Evolutionary conservation across 1,140 invertebrate species (phyloP).

Genomic region (Asbolus verrucosus): DNA sequence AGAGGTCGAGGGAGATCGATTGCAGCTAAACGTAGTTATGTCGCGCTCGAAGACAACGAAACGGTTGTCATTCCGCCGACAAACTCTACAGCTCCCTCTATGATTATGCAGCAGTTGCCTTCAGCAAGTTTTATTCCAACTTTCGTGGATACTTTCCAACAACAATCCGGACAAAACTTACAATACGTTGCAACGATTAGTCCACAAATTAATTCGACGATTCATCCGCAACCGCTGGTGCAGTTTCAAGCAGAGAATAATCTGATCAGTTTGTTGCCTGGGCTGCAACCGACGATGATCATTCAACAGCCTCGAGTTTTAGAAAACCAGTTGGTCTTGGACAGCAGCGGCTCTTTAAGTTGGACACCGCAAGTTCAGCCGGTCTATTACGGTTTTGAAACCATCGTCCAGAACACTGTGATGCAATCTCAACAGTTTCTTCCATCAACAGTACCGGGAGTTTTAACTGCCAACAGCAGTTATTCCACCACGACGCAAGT

Average conservation of each 20-base stretch:
- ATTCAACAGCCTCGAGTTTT: constrained; percentile 61
- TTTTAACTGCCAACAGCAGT: constrained; percentile 80
- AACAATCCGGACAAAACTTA: constrained; percentile 74
- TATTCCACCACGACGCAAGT: constrained; percentile 85
- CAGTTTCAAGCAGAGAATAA: constrained; percentile 70
- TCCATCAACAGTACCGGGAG: constrained; percentile 80
- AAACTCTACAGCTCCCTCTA: constrained; percentile 58
- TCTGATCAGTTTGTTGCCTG: constrained; percentile 74
- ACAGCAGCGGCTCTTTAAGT: constrained; percentile 61
- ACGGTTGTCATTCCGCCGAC: constrained; percentile 43
- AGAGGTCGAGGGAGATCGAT: constrained; percentile 53
- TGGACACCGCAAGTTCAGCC: constrained; percentile 69
- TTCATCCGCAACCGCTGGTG: constrained; percentile 62
- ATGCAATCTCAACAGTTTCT: constrained; percentile 88
- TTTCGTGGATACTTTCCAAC: constrained; percentile 76
- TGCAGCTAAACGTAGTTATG: constrained; percentile 50
- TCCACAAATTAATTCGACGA: constrained; percentile 65
- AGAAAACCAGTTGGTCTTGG: constrained; percentile 60
- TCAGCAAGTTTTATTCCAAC: constrained; percentile 75
- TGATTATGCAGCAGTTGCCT: constrained; percentile 75
- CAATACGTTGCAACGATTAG: constrained; percentile 79
- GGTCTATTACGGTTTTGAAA: constrained; percentile 84
- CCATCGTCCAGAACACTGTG: constrained; percentile 86
- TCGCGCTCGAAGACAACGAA: constrained; percentile 10
- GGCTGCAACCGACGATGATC: constrained; percentile 69